phyloP scores from a whole-genome alignment of 2,113 vertebrate genomes.

The Syngnathus typhle region DNA sequence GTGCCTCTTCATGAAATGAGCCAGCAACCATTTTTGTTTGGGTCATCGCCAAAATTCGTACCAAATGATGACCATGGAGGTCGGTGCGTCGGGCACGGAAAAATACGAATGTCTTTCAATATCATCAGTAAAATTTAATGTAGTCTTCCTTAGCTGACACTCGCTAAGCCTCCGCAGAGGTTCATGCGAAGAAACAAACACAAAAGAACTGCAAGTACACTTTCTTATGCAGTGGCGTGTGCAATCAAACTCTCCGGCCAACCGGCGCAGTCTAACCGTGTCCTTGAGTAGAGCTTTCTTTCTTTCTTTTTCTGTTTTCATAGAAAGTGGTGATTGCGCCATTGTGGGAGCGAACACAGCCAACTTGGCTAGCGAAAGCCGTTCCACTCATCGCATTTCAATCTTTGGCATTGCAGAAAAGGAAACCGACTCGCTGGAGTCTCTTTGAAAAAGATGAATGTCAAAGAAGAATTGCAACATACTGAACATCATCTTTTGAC shows the following conservation, averaged over 20 bases:
- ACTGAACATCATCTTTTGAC: background rate
- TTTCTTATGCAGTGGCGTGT: too few relatives aligned
- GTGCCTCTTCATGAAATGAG: background rate
- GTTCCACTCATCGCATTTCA: too few relatives aligned
- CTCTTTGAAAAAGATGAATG: background rate
- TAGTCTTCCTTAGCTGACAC: background rate
- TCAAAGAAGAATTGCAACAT: background rate
- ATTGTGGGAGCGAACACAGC: too few relatives aligned
- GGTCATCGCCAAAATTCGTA: background rate
- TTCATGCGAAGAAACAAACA: background rate
- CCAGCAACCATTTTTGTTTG: background rate
- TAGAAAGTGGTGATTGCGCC: too few relatives aligned
- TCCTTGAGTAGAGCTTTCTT: too few relatives aligned
- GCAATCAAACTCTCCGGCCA: too few relatives aligned
- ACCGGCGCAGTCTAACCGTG: too few relatives aligned
- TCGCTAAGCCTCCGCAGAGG: background rate
- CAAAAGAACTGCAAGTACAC: background rate
- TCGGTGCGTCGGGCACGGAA: background rate
- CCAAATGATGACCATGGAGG: background rate
- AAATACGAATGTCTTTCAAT: background rate
- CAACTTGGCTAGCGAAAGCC: too few relatives aligned
- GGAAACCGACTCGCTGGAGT: too few relatives aligned
- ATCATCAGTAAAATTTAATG: background rate
- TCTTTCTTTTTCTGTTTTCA: too few relatives aligned
- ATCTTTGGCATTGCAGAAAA: too few relatives aligned